Evolutionary conservation across 2,888 invertebrate genomes (phyloP).

Genomic region (Oligia fasciuncula): DNA sequence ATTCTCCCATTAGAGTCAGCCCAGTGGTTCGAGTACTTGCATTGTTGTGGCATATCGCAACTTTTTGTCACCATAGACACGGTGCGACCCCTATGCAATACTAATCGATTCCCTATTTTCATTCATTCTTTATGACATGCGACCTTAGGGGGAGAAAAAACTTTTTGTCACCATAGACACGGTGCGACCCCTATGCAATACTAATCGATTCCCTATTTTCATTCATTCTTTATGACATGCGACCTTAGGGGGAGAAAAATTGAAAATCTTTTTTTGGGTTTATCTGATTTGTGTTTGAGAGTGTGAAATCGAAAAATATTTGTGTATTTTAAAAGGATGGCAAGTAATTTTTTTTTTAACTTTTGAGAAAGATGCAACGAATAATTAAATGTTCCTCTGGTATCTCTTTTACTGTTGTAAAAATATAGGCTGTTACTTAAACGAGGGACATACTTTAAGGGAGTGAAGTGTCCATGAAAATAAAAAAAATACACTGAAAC

Average conservation of each 20-base stretch:
- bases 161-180: slow-evolving; percentile 65
- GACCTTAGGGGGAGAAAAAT: slow-evolving; percentile 48
- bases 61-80: slow-evolving; percentile 65
- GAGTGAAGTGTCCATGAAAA: neutral
- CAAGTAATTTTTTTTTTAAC: neutral
- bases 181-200: slow-evolving; percentile 60
- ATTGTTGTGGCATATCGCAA: slow-evolving; percentile 67
- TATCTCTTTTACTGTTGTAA: neutral
- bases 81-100: slow-evolving; percentile 60
- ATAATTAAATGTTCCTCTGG: neutral
- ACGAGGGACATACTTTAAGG: no score
- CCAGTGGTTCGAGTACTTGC: slow-evolving; percentile 61
- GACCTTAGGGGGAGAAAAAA: slow-evolving; percentile 48
- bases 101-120: slow-evolving; percentile 69
- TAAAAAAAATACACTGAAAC: neutral
- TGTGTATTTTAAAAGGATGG: slow-evolving; percentile 1
- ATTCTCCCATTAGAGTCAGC: slow-evolving; percentile 51
- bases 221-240: slow-evolving; percentile 61
- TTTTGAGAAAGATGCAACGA: neutral
- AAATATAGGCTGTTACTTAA: neutral
- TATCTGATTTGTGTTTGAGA: slow-evolving; percentile 29
- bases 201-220: slow-evolving; percentile 69
- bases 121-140: slow-evolving; percentile 61
- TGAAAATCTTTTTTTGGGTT: slow-evolving; percentile 16
- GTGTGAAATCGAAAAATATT: slow-evolving; percentile 36